Evolutionary conservation across 2,888 invertebrate species (phyloP).

Genomic region (Amphimallon solstitiale): DNA sequence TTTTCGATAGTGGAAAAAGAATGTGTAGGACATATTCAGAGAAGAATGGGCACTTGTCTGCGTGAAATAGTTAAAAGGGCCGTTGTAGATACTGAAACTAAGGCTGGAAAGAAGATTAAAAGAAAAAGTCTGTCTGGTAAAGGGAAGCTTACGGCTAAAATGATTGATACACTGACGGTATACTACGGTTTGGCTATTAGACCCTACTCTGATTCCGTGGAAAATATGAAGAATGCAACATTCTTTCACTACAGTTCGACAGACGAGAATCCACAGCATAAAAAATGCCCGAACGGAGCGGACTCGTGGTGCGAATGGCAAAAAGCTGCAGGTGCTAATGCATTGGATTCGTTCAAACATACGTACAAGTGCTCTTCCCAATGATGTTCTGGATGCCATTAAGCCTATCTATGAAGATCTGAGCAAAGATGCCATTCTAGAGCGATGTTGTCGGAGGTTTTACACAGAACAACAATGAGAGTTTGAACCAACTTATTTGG

Average conservation of each 20-base stretch:
- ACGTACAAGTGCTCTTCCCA: slow-evolving; percentile 18
- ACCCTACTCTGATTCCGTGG: slow-evolving; percentile 46
- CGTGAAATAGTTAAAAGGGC: too few relatives aligned
- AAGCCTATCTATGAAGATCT: slow-evolving; percentile 40
- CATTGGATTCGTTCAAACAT: slow-evolving; percentile 11
- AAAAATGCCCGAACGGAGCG: slow-evolving; percentile 46
- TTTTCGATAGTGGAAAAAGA: slow-evolving; percentile 41
- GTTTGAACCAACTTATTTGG: too few relatives aligned
- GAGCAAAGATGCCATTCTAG: slow-evolving; percentile 19
- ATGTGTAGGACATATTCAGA: slow-evolving; percentile 46
- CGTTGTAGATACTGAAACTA: too few relatives aligned
- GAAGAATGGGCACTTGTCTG: slow-evolving; percentile 43
- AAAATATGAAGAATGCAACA: slow-evolving; percentile 50
- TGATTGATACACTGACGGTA: slow-evolving; percentile 49
- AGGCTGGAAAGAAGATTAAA: too few relatives aligned
- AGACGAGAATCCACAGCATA: slow-evolving; percentile 51
- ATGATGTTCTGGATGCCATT: slow-evolving; percentile 38
- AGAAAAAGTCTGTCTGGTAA: slow-evolving; percentile 31
- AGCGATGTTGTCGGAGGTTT: too few relatives aligned
- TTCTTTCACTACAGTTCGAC: slow-evolving; percentile 51
- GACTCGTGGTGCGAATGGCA: slow-evolving; percentile 42
- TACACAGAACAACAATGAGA: too few relatives aligned
- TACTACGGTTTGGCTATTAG: slow-evolving; percentile 53
- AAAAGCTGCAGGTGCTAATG: slow-evolving; percentile 31
- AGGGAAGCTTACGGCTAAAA: slow-evolving; percentile 45